Base-by-base conservation (phyloP, 2,888 invertebrate species). In the Acanthoscelides obtectus region DNA sequence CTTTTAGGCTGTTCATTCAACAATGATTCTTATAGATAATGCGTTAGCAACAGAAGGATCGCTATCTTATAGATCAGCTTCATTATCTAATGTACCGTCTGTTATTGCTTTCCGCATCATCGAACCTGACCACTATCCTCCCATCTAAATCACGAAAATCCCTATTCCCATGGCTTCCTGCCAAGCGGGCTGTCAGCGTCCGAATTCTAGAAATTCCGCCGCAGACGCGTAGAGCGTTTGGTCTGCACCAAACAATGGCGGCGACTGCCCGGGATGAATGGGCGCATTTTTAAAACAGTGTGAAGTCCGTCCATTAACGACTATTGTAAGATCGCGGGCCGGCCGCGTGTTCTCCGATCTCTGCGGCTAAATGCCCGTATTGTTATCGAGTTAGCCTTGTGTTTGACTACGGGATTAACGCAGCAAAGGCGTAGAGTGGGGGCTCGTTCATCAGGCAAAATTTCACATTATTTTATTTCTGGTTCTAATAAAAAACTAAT, bases 201-300 rank as follows among this genome's bases (percentile, higher is more conserved):
- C 45, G 45, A 45, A 45, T 45, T 45, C 45, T 45, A 45, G 45
- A 45, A 45, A 45, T 45, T 45, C 45, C 45, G 45, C 8, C 5
- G 45, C 45, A 12, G 45, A 45, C 45, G 12, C 5, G 45, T 22
- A 66, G 20, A 22, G 21, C 22, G 19, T 67, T 67, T 67, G 22
- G 22, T 12, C 22, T 21, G 67, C 73, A 71, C 71, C 78, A 78
- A 78, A 80, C 80, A 79, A 80, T 80, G 75, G 75, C 72, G 74
- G 75, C 74, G 73, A 75, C 74, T 72, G 75, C 72, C 71, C 72
- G 71, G 73, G 77, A 80, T 84, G 84, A 84, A 84, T 84, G 84
- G 83, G 83, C 84, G 81, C 84, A 84, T 84, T 84, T 85, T 82
- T 83, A 80, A 84, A 84, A 85, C 85, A 85, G 84, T 85, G 83